Conservation (phyloP, 2,888 invertebrate species). For the Plebejus anna region DNA sequence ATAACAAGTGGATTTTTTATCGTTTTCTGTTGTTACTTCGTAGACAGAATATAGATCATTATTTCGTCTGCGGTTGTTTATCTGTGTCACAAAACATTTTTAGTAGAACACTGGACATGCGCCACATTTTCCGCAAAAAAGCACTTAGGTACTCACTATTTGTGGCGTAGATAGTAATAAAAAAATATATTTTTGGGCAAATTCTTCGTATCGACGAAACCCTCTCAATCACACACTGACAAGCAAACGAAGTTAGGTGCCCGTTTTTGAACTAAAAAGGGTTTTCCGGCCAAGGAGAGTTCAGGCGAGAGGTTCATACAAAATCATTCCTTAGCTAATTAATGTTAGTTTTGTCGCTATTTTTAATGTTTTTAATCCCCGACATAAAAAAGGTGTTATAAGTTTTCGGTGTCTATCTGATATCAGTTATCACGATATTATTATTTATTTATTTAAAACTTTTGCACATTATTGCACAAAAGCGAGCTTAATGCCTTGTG, state of each 20-base stretch:
- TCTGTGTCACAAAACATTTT: no score
- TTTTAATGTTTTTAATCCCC: not conserved
- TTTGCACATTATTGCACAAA: no score
- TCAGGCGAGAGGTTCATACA: not conserved
- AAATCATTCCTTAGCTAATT: not conserved
- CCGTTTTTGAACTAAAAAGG: constrained; percentile 10
- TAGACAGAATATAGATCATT: no score
- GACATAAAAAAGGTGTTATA: not conserved
- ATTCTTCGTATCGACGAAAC: not conserved
- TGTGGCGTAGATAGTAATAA: no score
- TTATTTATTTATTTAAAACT: no score
- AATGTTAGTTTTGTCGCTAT: not conserved
- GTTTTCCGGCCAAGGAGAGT: not conserved
- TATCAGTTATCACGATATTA: not conserved
- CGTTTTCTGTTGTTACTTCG: no score
- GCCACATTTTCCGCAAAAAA: no score
- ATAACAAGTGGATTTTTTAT: not conserved
- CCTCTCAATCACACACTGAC: constrained; percentile 17
- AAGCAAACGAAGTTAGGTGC: constrained; percentile 3
- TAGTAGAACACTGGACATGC: no score
- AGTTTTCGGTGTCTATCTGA: not conserved
- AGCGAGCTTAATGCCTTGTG: no score
- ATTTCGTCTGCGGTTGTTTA: no score
- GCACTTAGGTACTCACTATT: no score
- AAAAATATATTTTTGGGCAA: not conserved